A percentile compares a stretch with the other conserved stretches of the same genome.
phyloP scores from a whole-genome alignment of 2,113 vertebrate species.

The Ciconia stormi region DNA sequence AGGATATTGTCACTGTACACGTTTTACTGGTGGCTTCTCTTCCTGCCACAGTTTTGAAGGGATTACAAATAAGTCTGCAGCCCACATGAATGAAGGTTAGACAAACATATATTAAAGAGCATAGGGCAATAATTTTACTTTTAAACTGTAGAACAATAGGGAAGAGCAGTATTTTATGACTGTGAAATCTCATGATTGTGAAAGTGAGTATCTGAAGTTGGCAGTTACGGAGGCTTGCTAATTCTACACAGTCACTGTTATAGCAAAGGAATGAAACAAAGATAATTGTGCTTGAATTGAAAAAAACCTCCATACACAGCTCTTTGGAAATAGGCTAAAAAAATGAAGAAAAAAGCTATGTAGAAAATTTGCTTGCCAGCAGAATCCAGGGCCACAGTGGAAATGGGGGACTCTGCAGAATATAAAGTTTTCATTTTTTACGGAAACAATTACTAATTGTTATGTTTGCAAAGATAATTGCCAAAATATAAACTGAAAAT shows the following conservation, averaged over 20 bases:
- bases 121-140: background rate
- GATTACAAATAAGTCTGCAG: background rate
- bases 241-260: background rate
- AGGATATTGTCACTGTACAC: background rate
- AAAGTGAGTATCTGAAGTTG: background rate
- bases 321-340: background rate
- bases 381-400: background rate
- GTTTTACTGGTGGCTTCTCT: background rate
- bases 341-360: background rate
- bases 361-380: background rate
- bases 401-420: background rate
- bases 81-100: background rate
- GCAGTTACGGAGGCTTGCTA: background rate
- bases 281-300: background rate
- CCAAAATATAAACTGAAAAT: background rate
- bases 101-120: background rate
- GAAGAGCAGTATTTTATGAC: background rate
- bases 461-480: background rate
- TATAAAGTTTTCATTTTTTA: background rate
- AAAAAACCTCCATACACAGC: background rate
- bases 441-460: background rate
- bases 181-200: background rate
- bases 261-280: background rate
- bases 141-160: background rate
- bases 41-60: background rate